Conservation (phyloP, 1,140 invertebrate genomes). For the Thrips palmi region DNA sequence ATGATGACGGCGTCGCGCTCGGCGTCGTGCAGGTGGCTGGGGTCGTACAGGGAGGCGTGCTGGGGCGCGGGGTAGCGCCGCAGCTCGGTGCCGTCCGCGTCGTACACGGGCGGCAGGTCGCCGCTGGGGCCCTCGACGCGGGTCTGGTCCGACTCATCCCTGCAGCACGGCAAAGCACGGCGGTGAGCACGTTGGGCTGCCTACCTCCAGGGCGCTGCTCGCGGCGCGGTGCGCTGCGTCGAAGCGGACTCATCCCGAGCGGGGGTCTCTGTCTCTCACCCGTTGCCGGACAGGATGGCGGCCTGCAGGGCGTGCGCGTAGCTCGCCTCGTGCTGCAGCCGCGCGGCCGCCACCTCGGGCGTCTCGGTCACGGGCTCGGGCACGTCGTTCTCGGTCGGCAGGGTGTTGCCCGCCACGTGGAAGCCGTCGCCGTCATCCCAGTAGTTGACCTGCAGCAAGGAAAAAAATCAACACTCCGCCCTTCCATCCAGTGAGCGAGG, state of each 20-base stretch:
- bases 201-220: too few species aligned
- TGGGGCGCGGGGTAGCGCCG: not conserved
- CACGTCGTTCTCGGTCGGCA: conserved; percentile 11
- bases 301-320: conserved; percentile 17
- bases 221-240: too few species aligned
- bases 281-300: conserved; percentile 5
- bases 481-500: not conserved
- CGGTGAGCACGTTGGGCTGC: too few species aligned
- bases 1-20: conserved; percentile 14
- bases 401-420: conserved; percentile 16
- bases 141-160: too few species aligned
- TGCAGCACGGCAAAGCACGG: too few species aligned
- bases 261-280: not conserved
- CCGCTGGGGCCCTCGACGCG: too few species aligned
- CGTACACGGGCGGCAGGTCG: too few species aligned
- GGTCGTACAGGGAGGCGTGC: not conserved
- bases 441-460: conserved; percentile 17
- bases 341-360: conserved; percentile 21
- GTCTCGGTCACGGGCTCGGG: conserved; percentile 19
- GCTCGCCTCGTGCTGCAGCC: conserved; percentile 18
- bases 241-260: conserved; percentile 3
- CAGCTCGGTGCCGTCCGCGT: too few species aligned
- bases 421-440: conserved; percentile 19
- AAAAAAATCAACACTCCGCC: conserved; percentile 1
- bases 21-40: conserved; percentile 1